phyloP scores from a whole-genome alignment of 2,888 invertebrate genomes.

The Thelaira solivaga region DNA sequence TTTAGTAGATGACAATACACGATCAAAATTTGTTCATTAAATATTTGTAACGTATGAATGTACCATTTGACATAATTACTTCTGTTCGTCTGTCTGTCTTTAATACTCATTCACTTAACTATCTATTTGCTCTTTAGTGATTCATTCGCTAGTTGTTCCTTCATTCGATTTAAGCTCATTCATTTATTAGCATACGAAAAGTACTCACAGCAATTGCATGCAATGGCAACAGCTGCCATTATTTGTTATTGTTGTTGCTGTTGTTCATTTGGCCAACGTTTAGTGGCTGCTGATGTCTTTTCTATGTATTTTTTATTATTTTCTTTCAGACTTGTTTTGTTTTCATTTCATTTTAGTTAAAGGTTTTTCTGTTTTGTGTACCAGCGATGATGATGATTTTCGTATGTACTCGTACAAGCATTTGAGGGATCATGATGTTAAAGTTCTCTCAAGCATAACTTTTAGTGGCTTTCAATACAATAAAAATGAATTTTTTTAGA shows the following conservation, averaged over 20 bases:
- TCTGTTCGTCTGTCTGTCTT: background rate
- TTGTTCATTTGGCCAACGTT: constrained; percentile 54
- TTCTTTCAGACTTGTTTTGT: constrained; percentile 19
- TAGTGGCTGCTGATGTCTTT: constrained; percentile 58
- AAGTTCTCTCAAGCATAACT: constrained; percentile 65
- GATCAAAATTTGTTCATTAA: too few relatives aligned
- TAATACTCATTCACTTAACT: background rate
- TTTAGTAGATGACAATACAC: too few relatives aligned
- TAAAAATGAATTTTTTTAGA: constrained; percentile 16
- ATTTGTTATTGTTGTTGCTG: too few relatives aligned
- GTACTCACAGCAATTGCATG: constrained; percentile 34
- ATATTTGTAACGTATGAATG: too few relatives aligned
- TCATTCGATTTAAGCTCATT: background rate
- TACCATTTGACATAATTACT: too few relatives aligned
- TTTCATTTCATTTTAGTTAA: background rate
- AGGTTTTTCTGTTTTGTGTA: constrained; percentile 2
- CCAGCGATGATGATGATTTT: constrained; percentile 20
- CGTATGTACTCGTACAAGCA: constrained; percentile 17
- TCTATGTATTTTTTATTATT: constrained; percentile 46
- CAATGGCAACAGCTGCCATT: constrained; percentile 39
- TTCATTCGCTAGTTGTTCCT: background rate
- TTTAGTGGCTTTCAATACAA: constrained; percentile 62
- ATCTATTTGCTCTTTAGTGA: background rate
- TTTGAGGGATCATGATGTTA: constrained; percentile 59
- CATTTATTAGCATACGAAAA: constrained; percentile 23